A percentile compares a stretch with the other conserved stretches of the same genome.
Evolutionary conservation across 2,888 invertebrate genomes (phyloP).

Genomic region (Drosophila falleni): DNA sequence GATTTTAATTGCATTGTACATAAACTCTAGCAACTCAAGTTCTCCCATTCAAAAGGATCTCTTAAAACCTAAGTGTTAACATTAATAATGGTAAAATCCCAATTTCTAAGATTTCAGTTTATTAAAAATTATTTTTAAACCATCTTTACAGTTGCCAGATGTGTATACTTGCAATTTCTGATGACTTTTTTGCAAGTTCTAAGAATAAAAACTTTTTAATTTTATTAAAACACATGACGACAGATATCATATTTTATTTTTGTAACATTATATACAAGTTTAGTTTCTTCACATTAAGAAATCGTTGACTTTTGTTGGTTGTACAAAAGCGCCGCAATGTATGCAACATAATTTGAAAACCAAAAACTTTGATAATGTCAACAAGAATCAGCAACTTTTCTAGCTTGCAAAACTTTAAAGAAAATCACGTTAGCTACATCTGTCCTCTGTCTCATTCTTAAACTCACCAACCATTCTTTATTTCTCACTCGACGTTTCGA

Average conservation of each 20-base stretch:
- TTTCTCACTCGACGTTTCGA: slow-evolving; percentile 6
- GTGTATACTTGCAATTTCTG: background rate
- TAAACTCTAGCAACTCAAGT: slow-evolving; percentile 6
- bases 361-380: slow-evolving; percentile 33
- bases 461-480: background rate
- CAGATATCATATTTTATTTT: slow-evolving; percentile 3
- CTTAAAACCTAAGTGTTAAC: background rate
- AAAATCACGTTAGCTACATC: slow-evolving; percentile 27
- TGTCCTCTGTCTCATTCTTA: background rate
- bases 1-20: slow-evolving; percentile 41
- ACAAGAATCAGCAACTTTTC: slow-evolving; percentile 28
- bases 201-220: slow-evolving; percentile 8
- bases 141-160: background rate
- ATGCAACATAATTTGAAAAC: slow-evolving; percentile 44
- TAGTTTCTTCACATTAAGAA: slow-evolving; percentile 26
- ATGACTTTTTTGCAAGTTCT: background rate
- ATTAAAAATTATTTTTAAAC: background rate
- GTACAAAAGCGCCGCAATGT: slow-evolving; percentile 30
- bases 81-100: background rate
- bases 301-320: slow-evolving; percentile 24
- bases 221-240: slow-evolving; percentile 15
- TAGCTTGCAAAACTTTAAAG: slow-evolving; percentile 53
- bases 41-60: background rate
- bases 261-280: slow-evolving; percentile 21
- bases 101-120: background rate